Percentiles rank a stretch among this genome's conserved stretches.
Evolutionary conservation across 2,113 vertebrate genomes (phyloP).

Genomic region (Scartelaos histophorus): DNA sequence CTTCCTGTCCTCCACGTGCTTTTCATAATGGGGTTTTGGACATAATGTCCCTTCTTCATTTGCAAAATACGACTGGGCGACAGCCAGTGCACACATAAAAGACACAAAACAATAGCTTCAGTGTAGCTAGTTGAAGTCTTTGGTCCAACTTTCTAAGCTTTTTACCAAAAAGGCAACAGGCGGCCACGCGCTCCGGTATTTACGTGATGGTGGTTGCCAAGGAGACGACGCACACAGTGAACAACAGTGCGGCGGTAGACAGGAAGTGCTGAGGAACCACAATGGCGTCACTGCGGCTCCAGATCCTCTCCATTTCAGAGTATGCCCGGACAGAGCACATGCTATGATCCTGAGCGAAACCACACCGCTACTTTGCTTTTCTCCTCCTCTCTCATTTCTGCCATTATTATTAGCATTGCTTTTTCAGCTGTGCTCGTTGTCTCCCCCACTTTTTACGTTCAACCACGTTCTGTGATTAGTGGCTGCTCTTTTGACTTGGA

Average conservation of each 20-base stretch:
- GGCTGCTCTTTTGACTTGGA: slow-evolving; percentile 31
- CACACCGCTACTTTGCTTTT: slow-evolving; percentile 42
- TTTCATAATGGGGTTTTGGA: not conserved
- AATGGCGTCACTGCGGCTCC: slow-evolving; percentile 83
- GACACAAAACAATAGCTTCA: not conserved
- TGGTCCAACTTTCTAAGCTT: slow-evolving; percentile 1
- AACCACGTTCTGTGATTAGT: slow-evolving; percentile 34
- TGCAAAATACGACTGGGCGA: not conserved
- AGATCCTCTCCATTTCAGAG: slow-evolving; percentile 50
- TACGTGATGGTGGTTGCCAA: slow-evolving; percentile 77
- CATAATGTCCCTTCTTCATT: not conserved
- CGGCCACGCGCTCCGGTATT: slow-evolving; percentile 69
- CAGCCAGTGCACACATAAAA: not conserved
- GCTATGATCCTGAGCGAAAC: slow-evolving; percentile 71
- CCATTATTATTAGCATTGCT: slow-evolving; percentile 76
- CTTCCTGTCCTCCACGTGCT: no score
- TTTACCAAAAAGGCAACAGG: not conserved
- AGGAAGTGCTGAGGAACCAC: slow-evolving; percentile 83
- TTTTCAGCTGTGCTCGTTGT: slow-evolving; percentile 70
- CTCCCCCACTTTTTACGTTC: slow-evolving; percentile 29
- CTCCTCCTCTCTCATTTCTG: slow-evolving; percentile 50
- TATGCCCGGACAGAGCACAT: slow-evolving; percentile 49
- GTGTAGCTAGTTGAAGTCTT: not conserved
- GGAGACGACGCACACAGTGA: slow-evolving; percentile 77
- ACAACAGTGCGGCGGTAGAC: slow-evolving; percentile 80